Base-by-base conservation (phyloP, 2,888 invertebrate species). In the Drymonia ruficornis region DNA sequence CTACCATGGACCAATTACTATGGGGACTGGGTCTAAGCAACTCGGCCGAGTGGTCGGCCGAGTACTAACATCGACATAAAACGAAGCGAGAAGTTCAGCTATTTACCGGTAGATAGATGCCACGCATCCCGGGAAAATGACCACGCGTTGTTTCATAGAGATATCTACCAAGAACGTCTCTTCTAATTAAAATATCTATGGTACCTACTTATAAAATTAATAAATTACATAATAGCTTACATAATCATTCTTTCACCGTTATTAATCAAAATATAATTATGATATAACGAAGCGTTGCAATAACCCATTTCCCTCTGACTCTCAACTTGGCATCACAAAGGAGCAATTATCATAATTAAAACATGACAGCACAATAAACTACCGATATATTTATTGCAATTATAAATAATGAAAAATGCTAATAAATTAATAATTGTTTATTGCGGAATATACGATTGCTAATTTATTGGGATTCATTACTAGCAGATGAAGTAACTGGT, bases 361-460 rank as follows among this genome's bases (percentile, higher is more conserved):
- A 47, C 49, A 49, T 49, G 50, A 38, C 44, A 60, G 46, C 16
- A 47, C 55, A 58, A 51, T 66, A 44, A 46, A 53, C 40, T 47
- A 53, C 49, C 8, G 43, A 48, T 59, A 48, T 59, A 59, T 59
- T 51, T 57, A 65, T 59, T 52, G 23, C 38, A 23, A 31, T 46
- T 28, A 16, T 54, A 34, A 53, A 56, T 52, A 53, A 53, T 60
- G 54, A 66, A 65, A 65, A 56, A 11, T 7, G 11, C 0, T 16
- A 45, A 58, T 70, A 61, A 68, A 70, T 64, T 56, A 55, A 50
- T 49, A 28, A 53, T 43, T 43, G 0, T 64, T 65, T 61, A 65
- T 61, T 53, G 50, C 62, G 44, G 43, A 43, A 43, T 40, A 42
- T 34, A 42, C 29, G 18, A 49, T 36, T 36, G n/a, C 3, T 12